Conservation (phyloP, 2,113 vertebrate species). For the Thamnophis sirtalis region DNA sequence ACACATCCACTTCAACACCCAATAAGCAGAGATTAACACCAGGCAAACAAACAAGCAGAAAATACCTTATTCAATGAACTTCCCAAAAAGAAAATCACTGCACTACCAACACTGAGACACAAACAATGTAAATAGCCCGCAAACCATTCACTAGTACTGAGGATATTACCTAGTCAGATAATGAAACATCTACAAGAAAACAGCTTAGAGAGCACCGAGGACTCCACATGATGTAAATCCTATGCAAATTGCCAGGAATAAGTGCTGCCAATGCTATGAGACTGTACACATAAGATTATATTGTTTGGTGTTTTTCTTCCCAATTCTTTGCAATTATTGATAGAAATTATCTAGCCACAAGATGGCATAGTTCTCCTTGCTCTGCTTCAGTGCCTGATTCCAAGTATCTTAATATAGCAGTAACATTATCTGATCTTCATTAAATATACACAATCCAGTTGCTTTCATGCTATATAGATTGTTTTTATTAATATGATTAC, state of each 20-base stretch:
- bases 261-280: background rate
- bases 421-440: conserved; percentile 24
- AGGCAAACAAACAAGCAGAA: background rate
- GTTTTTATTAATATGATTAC: conserved; percentile 10
- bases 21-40: background rate
- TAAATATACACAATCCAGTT: conserved; percentile 20
- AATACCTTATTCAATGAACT: background rate
- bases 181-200: background rate
- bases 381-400: background rate
- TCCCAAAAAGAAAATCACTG: background rate
- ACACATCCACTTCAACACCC: background rate
- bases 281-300: background rate
- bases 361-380: conserved; percentile 44
- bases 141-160: background rate
- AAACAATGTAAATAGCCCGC: background rate
- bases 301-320: background rate
- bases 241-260: background rate
- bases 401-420: background rate
- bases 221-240: background rate
- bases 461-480: conserved; percentile 19
- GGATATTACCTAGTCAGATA: background rate
- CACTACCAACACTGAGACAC: background rate
- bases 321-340: background rate
- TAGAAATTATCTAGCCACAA: conserved; percentile 43
- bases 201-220: background rate